phyloP scores from a whole-genome alignment of 2,888 invertebrate genomes.

The Selenia dentaria region DNA sequence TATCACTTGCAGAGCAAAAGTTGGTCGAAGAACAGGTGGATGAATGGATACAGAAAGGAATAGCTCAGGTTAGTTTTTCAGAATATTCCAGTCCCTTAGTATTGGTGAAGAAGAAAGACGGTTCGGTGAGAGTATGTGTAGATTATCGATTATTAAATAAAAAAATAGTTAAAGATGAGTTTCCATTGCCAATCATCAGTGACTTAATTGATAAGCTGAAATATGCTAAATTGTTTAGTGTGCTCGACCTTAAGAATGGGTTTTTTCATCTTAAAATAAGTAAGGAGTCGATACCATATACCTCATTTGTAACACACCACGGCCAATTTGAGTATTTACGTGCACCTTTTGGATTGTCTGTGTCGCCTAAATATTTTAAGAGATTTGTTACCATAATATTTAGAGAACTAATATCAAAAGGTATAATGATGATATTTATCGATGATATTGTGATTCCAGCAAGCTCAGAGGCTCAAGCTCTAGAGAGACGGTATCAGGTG shows the following conservation, averaged over 20 bases:
- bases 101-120: constrained; percentile 26
- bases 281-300: constrained; percentile 20
- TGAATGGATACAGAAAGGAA: constrained; percentile 23
- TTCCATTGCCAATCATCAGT: constrained; percentile 9
- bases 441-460: constrained; percentile 36
- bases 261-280: constrained; percentile 19
- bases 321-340: constrained; percentile 27
- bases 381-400: constrained; percentile 32
- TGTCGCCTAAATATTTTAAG: constrained; percentile 27
- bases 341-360: constrained; percentile 32
- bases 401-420: constrained; percentile 25
- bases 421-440: constrained; percentile 29
- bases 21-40: constrained; percentile 25
- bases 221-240: constrained; percentile 13
- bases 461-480: constrained; percentile 19
- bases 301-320: constrained; percentile 23
- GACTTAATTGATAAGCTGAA: constrained; percentile 9
- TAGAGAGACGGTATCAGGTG: constrained; percentile 1
- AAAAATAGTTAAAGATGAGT: constrained; percentile 30
- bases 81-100: constrained; percentile 30
- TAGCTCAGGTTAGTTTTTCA: constrained; percentile 25
- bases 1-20: constrained; percentile 24
- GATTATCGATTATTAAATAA: constrained; percentile 27
- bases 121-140: constrained; percentile 19
- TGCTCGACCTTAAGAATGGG: constrained; percentile 25